Conservation (phyloP, 2,888 invertebrate genomes). For the Hetaerina titia region DNA sequence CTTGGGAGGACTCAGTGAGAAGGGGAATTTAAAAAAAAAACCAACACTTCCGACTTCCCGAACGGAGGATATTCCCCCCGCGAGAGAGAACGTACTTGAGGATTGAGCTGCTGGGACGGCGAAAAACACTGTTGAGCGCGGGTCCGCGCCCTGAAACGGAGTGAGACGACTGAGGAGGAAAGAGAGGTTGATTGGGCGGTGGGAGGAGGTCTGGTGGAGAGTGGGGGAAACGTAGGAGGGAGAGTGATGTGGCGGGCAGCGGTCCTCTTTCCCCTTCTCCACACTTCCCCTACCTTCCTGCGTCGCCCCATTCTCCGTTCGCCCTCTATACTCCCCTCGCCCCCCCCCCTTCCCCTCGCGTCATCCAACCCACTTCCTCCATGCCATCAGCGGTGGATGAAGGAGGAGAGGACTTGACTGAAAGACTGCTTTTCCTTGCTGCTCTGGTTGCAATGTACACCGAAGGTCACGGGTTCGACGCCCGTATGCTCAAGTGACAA, state of each 20-base stretch:
- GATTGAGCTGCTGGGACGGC: too few species aligned
- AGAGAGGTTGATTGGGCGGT: slow-evolving; percentile 8
- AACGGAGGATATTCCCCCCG: too few species aligned
- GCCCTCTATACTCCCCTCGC: background rate
- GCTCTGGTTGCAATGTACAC: background rate
- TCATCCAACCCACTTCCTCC: slow-evolving; percentile 11
- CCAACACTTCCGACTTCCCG: too few species aligned
- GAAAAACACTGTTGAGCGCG: background rate
- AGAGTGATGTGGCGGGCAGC: background rate
- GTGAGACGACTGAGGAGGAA: slow-evolving; percentile 15
- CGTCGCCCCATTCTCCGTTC: background rate
- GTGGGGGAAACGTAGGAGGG: background rate
- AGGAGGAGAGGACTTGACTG: background rate
- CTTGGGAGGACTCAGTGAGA: too few species aligned
- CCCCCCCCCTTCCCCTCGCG: background rate
- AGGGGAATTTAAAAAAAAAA: too few species aligned
- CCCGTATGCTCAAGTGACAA: background rate
- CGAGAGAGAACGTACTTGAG: too few species aligned
- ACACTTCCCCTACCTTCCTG: background rate
- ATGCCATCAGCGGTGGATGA: background rate
- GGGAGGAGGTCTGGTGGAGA: background rate
- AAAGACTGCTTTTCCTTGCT: background rate
- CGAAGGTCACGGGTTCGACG: slow-evolving; percentile 13
- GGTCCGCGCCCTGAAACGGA: slow-evolving; percentile 6
- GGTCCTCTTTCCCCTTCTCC: background rate